Conservation (phyloP, 2,888 invertebrate genomes). For the Caenorhabditis becei region DNA sequence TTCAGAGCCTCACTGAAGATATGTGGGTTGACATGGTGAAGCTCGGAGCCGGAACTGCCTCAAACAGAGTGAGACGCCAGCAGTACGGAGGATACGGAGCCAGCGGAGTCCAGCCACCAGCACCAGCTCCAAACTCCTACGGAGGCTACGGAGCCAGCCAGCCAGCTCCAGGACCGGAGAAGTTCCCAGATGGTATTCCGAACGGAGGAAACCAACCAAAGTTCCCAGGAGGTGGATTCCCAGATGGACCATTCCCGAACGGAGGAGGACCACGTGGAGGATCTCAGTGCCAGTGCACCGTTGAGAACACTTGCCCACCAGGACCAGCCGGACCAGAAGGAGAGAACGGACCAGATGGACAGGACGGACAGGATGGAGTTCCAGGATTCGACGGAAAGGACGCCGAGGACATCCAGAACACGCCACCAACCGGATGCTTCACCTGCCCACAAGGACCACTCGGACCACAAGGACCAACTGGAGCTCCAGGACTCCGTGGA, state of each 20-base stretch:
- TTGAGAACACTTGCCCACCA: conserved; percentile 76
- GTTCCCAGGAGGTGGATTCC: conserved; percentile 62
- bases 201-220: conserved; percentile 57
- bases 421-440: conserved; percentile 77
- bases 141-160: conserved; percentile 60
- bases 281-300: conserved; percentile 65
- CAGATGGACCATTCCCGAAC: conserved; percentile 59
- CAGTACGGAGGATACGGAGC: conserved; percentile 79
- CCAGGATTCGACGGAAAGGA: conserved; percentile 75
- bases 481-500: conserved; percentile 75
- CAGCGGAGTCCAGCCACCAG: conserved; percentile 65
- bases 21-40: conserved; percentile 80
- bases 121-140: conserved; percentile 54
- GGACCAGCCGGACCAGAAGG: conserved; percentile 73
- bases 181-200: conserved; percentile 54
- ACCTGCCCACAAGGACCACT: conserved; percentile 72
- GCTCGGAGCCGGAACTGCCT: conserved; percentile 79
- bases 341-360: conserved; percentile 68
- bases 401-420: conserved; percentile 76
- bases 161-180: conserved; percentile 51
- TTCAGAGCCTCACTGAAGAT: conserved; percentile 74
- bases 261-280: conserved; percentile 56
- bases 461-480: conserved; percentile 72
- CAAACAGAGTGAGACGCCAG: conserved; percentile 79
- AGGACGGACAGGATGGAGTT: conserved; percentile 73